These are phyloP conservation scores for Erethizon dorsatum DNA, from an alignment of 2,797 vertebrate species.

Conservation along the genomic window DNA sequence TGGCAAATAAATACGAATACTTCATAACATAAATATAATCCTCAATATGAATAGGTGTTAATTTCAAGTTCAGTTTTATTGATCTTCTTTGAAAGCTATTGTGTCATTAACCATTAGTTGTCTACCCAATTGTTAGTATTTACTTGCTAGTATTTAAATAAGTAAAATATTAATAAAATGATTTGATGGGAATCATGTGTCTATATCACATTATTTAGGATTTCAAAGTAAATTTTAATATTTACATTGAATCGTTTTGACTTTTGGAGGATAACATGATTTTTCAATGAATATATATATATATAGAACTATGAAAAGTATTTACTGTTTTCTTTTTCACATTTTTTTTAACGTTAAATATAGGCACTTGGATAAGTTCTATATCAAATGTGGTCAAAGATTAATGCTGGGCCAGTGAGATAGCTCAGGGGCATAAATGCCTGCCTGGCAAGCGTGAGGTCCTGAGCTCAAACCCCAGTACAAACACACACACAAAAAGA, in stretches of 20 bases:
- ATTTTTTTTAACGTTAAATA: neutral
- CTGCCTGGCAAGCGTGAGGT: no score
- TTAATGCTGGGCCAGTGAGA: neutral
- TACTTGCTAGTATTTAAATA: neutral
- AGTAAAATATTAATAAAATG: neutral
- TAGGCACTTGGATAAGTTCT: neutral
- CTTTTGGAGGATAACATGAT: neutral
- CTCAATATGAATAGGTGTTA: neutral
- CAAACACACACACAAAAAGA: no score
- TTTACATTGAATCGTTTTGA: neutral
- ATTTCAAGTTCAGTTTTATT: neutral
- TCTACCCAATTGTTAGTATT: neutral
- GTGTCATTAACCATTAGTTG: neutral
- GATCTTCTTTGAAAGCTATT: neutral
- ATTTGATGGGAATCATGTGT: neutral
- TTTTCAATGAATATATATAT: neutral
- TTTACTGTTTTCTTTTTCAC: neutral
- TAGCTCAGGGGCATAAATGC: no score
- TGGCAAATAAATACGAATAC: neutral
- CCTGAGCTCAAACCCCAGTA: no score
- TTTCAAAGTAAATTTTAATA: neutral
- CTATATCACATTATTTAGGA: neutral
- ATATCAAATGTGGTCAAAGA: neutral
- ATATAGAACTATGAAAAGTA: neutral
- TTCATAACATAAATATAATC: neutral